A percentile compares a stretch with the other conserved stretches of the same genome.
Conservation (phyloP, 2,888 invertebrate species). For the Nasonia oneida region DNA sequence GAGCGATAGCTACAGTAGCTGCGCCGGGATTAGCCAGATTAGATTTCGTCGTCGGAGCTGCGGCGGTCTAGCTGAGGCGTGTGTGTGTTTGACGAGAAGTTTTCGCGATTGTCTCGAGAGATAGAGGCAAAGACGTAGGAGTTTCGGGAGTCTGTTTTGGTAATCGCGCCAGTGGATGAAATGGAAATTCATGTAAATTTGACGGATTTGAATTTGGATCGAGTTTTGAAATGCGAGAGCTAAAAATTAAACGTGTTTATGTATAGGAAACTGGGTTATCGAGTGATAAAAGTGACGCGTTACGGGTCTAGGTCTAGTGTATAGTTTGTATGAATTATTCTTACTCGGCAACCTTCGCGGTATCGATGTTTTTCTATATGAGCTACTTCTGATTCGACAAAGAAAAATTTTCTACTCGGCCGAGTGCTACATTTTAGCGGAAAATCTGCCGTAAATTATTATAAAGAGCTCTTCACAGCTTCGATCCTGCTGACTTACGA, state of each 20-base stretch:
- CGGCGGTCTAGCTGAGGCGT: neutral
- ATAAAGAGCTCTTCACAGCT: neutral
- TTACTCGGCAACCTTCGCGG: neutral
- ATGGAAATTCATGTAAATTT: neutral
- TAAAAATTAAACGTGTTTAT: neutral
- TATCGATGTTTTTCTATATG: neutral
- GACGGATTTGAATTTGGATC: too few species aligned
- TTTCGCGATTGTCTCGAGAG: slow-evolving; percentile 1
- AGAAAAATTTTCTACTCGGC: neutral
- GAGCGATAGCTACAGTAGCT: neutral
- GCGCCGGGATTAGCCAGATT: slow-evolving; percentile 66
- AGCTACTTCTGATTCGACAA: neutral
- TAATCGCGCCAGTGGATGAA: neutral
- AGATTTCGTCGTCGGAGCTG: slow-evolving; percentile 61
- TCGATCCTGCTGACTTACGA: neutral
- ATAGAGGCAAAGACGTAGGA: neutral
- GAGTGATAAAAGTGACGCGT: neutral
- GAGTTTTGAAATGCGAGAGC: neutral
- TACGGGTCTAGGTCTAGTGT: slow-evolving; percentile 1
- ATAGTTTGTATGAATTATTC: slow-evolving; percentile 33
- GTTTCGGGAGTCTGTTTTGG: neutral
- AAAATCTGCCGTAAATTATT: neutral
- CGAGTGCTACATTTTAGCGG: neutral
- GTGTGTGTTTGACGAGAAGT: neutral
- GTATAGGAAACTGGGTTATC: neutral